Conservation (phyloP, 2,888 invertebrate genomes). For the Corythucha ciliata region DNA sequence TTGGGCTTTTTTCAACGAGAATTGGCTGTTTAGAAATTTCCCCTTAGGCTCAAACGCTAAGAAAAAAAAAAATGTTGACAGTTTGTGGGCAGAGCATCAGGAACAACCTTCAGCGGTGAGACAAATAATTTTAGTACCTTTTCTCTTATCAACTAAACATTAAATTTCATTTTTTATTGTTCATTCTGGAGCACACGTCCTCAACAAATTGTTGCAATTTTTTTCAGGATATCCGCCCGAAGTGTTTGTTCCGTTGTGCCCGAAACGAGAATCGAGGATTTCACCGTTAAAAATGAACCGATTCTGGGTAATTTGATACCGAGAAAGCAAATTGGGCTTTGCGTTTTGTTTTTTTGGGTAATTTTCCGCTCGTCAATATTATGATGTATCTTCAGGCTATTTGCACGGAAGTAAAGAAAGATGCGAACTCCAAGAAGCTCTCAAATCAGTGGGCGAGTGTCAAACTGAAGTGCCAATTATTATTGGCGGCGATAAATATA, state of each 20-base stretch:
- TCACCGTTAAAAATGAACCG: conserved; percentile 68
- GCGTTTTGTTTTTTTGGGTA: not conserved
- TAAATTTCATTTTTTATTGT: too few relatives aligned
- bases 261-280: conserved; percentile 55
- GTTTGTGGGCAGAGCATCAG: too few relatives aligned
- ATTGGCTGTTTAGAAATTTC: too few relatives aligned
- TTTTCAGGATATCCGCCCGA: conserved; percentile 29
- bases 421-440: conserved; percentile 55
- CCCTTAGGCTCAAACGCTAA: too few relatives aligned
- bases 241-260: conserved; percentile 47
- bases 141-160: too few relatives aligned
- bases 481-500: conserved; percentile 84
- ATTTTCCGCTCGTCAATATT: not conserved
- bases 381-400: conserved; percentile 49
- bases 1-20: too few relatives aligned
- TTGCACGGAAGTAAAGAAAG: conserved; percentile 74
- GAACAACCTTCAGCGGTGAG: too few relatives aligned
- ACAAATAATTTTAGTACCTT: too few relatives aligned
- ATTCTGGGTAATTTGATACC: conserved; percentile 45
- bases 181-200: too few relatives aligned
- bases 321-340: not conserved
- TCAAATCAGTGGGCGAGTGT: conserved; percentile 53
- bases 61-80: too few relatives aligned
- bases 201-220: too few relatives aligned
- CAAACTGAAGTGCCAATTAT: conserved; percentile 87